Base-by-base conservation (phyloP, 2,113 vertebrate genomes). In the Lepisosteus oculatus region DNA sequence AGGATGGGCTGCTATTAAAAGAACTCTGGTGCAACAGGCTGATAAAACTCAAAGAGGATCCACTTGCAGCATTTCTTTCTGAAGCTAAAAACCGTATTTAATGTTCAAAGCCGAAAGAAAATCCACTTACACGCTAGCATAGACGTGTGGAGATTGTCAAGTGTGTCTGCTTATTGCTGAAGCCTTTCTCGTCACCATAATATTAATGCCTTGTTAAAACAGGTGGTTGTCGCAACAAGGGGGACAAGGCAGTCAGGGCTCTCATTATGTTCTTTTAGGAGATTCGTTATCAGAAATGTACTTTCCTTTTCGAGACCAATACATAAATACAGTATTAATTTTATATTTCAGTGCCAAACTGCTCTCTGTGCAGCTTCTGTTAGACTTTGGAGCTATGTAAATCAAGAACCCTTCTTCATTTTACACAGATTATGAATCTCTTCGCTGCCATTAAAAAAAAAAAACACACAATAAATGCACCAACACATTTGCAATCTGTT, bases 71-170 rank as follows among this genome's bases (percentile, higher is more conserved):
- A 1, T 56, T 59, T 67, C 55, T 71, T 14, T 45, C 17, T 56
- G 65, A 75, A 61, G 29, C 29, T 74, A 65, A 77, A 75, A 77
- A 67, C 43, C 15, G 2, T 67, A 42, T 80, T 78, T 76, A 70
- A 69, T 71, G 72, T 54, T 77, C 47, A 73, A 69, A 78, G 64
- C 70, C 59, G 0, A 45, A 55, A 41, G 43, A 70, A 75, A 70
- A 68, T 73, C 47, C 67, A 67, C 65, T 55, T 64, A 43, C 56
- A 67, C 9, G 8, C 61, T 41, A 43, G 64, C 15, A 75, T 62
- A 77, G 69, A 78, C 66, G 74, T 55, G 47, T 41, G 42, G 47
- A 70, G 75, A 80, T 69, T 77, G 14, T 61, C 57, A 69, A 82
- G 74, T 51, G 78, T 66, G 67, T 69, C 68, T 3, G 68, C 51